Percentiles rank a stretch among this genome's conserved stretches.
Conservation (phyloP, 1,140 invertebrate genomes). For the Drosophila watanabei region DNA sequence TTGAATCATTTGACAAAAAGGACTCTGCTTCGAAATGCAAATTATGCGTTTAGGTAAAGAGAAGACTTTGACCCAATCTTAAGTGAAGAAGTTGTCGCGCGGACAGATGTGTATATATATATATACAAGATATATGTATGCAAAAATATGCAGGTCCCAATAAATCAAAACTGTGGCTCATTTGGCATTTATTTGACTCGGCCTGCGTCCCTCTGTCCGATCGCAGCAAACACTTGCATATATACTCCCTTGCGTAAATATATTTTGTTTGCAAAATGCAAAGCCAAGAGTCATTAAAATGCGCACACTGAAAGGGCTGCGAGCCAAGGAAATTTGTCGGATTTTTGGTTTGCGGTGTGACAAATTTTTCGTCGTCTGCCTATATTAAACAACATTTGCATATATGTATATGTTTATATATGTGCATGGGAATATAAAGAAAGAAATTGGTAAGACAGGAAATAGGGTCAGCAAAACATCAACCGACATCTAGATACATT, state of each 20-base stretch:
- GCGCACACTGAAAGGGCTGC: conserved; percentile 15
- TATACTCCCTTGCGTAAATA: conserved; percentile 1
- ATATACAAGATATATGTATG: conserved; percentile 11
- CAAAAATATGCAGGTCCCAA: conserved; percentile 52
- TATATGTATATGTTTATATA: background rate
- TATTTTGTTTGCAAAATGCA: conserved; percentile 18
- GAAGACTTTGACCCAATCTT: conserved; percentile 47
- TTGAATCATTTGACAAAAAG: conserved; percentile 78
- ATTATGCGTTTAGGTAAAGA: conserved; percentile 75
- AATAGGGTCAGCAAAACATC: conserved; percentile 12
- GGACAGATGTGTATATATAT: background rate
- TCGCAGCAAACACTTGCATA: conserved; percentile 19
- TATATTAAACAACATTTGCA: conserved; percentile 35
- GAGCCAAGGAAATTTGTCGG: conserved; percentile 33
- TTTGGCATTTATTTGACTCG: conserved; percentile 52
- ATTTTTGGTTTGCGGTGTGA: conserved; percentile 40
- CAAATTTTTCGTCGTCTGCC: conserved; percentile 29
- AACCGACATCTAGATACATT: background rate
- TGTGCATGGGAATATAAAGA: conserved; percentile 11
- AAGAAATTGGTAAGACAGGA: conserved; percentile 11
- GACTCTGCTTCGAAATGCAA: conserved; percentile 60
- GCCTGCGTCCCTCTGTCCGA: too few relatives aligned
- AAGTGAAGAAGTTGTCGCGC: conserved; percentile 23
- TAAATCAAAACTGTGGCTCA: conserved; percentile 58
- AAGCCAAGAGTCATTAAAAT: conserved; percentile 49